Conservation (phyloP, 2,888 invertebrate species). For the Syrphus vitripennis region DNA sequence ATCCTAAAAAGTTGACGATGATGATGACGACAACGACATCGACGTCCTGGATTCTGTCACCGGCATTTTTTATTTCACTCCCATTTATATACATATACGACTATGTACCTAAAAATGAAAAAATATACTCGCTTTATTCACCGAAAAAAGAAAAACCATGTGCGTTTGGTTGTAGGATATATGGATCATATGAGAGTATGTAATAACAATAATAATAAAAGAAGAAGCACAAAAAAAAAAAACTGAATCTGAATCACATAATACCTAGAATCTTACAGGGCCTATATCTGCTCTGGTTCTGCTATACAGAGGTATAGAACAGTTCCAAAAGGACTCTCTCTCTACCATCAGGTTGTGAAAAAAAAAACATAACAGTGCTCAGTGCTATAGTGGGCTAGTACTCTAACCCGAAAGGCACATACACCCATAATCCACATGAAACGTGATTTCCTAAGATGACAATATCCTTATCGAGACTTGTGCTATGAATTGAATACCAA, state of each 20-base stretch:
- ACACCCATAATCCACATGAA: conserved; percentile 68
- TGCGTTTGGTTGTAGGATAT: conserved; percentile 32
- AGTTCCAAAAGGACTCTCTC: not conserved
- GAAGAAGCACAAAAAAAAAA: not conserved
- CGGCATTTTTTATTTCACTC: conserved; percentile 27
- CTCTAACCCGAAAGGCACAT: conserved; percentile 51
- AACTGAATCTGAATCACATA: conserved; percentile 51
- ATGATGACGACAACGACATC: conserved; percentile 4
- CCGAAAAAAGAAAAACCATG: conserved; percentile 16
- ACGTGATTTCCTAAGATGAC: conserved; percentile 72
- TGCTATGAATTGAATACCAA: conserved; percentile 71
- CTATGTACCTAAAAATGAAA: conserved; percentile 19
- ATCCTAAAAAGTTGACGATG: conserved; percentile 29
- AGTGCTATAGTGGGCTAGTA: not conserved
- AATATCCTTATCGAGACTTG: conserved; percentile 71
- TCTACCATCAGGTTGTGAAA: conserved; percentile 50
- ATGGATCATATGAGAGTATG: conserved; percentile 32
- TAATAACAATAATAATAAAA: conserved; percentile 69
- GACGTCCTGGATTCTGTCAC: conserved; percentile 49
- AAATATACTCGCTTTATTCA: conserved; percentile 21
- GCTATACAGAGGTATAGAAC: not conserved
- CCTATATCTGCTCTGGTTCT: conserved; percentile 13
- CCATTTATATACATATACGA: too few relatives aligned
- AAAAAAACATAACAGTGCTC: too few relatives aligned
- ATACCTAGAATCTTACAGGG: conserved; percentile 19